Conservation (phyloP, 2,888 invertebrate genomes). For the Proisotoma minuta region DNA sequence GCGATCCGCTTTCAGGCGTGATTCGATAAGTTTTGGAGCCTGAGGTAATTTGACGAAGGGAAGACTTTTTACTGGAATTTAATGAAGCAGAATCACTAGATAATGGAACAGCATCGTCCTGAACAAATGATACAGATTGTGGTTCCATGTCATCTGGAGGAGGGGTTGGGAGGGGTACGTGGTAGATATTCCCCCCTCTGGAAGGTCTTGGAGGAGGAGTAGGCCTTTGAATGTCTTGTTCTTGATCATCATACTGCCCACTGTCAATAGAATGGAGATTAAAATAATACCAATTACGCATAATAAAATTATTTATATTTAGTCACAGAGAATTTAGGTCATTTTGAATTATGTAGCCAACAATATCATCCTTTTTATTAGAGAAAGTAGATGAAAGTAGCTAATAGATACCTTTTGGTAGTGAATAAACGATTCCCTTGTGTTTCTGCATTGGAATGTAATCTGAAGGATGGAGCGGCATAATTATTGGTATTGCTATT, state of each 20-base stretch:
- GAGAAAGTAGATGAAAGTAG: no score
- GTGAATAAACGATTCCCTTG: constrained; percentile 45
- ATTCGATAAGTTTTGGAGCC: constrained; percentile 83
- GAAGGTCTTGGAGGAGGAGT: constrained; percentile 45
- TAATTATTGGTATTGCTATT: constrained; percentile 22
- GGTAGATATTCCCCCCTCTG: constrained; percentile 52
- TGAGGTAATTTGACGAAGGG: constrained; percentile 66
- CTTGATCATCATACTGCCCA: constrained; percentile 30
- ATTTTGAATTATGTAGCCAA: no score
- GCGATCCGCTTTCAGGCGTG: constrained; percentile 47
- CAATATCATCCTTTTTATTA: no score
- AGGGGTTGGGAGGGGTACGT: constrained; percentile 62
- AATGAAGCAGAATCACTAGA: constrained; percentile 41
- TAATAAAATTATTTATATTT: no score
- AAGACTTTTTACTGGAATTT: constrained; percentile 37
- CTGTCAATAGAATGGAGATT: constrained; percentile 8
- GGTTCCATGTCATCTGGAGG: constrained; percentile 85
- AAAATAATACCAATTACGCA: background rate
- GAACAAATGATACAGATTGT: constrained; percentile 76
- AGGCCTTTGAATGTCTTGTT: constrained; percentile 32
- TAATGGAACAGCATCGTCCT: constrained; percentile 43
- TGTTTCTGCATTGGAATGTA: constrained; percentile 46
- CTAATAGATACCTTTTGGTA: constrained; percentile 18
- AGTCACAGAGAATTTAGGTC: no score
- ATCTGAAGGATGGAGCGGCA: constrained; percentile 37